These are phyloP conservation scores for Slavum lentiscoides DNA, from an alignment of 2,888 invertebrate species.

Conservation along the genomic window DNA sequence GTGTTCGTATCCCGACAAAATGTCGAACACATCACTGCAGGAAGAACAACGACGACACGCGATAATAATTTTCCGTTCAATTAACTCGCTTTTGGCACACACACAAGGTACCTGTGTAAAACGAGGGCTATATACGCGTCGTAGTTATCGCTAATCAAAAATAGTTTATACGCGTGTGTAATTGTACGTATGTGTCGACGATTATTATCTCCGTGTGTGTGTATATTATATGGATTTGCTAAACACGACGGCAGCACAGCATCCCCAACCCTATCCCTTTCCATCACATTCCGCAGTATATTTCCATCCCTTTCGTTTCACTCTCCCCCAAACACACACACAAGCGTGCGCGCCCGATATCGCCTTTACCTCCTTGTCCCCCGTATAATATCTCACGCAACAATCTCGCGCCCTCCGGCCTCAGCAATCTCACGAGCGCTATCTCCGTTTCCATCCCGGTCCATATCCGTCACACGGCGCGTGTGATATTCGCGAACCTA, in stretches of 20 bases:
- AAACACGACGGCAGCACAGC: background rate
- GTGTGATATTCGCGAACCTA: conserved; percentile 26
- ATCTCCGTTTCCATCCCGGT: no score
- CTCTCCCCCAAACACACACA: no score
- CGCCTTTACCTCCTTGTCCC: no score
- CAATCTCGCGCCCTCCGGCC: no score
- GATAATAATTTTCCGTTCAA: conserved; percentile 26
- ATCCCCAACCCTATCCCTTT: background rate
- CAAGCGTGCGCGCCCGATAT: no score
- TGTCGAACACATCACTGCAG: no score
- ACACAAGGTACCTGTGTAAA: background rate
- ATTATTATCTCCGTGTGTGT: background rate
- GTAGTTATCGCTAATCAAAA: conserved; percentile 25
- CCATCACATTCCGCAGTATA: background rate
- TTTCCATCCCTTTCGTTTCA: background rate
- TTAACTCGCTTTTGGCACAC: background rate
- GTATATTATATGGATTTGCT: conserved; percentile 1
- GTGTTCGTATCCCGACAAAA: no score
- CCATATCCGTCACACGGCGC: conserved; percentile 10
- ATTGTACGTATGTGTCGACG: no score
- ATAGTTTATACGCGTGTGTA: background rate
- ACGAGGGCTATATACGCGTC: background rate
- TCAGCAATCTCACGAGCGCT: no score
- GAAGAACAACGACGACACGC: background rate
- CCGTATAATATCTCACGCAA: no score